These are phyloP conservation scores for Sebastes minor DNA, from an alignment of 2,797 vertebrate genomes.

Conservation along the genomic window DNA sequence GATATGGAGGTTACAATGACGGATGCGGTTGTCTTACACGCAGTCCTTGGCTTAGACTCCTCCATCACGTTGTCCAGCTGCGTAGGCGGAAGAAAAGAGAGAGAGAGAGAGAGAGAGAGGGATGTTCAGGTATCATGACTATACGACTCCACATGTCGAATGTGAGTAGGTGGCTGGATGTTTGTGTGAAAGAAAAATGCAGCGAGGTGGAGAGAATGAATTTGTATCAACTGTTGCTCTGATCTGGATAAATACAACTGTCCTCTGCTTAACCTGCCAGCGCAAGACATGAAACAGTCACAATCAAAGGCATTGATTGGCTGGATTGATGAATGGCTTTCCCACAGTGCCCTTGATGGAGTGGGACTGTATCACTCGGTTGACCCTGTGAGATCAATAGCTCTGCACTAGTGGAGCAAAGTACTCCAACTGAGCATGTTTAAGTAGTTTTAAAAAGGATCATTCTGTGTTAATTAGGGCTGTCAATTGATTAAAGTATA, in stretches of 20 bases:
- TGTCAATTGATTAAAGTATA: neutral
- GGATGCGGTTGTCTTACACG: slow-evolving; percentile 58
- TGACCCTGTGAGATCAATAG: neutral
- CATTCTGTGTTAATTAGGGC: neutral
- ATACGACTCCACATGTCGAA: neutral
- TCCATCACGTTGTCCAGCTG: slow-evolving; percentile 70
- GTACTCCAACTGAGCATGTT: neutral
- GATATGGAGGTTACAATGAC: slow-evolving; percentile 84
- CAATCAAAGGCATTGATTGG: slow-evolving; percentile 42
- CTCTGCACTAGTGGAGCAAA: neutral
- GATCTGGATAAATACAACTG: slow-evolving; percentile 12
- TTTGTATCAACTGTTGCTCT: neutral
- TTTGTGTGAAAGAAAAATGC: neutral
- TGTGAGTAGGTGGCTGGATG: neutral
- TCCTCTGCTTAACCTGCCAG: slow-evolving; percentile 30
- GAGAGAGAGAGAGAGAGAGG: neutral
- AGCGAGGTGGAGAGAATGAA: neutral
- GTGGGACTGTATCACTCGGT: neutral
- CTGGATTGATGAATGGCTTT: slow-evolving; percentile 25
- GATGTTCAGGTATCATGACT: neutral
- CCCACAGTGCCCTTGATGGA: neutral
- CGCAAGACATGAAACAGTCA: neutral
- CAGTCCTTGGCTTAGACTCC: slow-evolving; percentile 50
- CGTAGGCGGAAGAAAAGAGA: slow-evolving; percentile 6
- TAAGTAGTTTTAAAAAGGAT: neutral